A percentile compares a stretch with the other conserved stretches of the same genome.
Conservation (phyloP, 2,797 vertebrate genomes). For the Ptychobarbus kaznakovi region DNA sequence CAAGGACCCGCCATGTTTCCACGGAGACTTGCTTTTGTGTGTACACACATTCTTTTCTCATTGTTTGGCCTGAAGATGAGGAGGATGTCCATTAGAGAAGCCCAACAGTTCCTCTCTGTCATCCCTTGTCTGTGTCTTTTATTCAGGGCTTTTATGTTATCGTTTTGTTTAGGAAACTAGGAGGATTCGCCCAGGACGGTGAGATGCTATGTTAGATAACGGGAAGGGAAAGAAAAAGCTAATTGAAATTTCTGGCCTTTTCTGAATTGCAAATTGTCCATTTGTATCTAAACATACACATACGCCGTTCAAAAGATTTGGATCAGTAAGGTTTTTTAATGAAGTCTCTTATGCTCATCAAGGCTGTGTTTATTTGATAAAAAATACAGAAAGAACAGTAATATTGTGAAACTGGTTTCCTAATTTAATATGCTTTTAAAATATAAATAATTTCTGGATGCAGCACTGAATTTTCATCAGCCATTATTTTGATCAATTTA, state of each 20-base stretch:
- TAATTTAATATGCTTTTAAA: not conserved
- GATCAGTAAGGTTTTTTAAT: not conserved
- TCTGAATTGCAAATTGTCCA: not conserved
- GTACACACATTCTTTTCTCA: conserved; percentile 74
- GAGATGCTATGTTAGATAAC: conserved; percentile 18
- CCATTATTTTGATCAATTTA: not conserved
- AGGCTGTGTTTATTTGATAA: not conserved
- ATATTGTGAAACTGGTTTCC: not conserved
- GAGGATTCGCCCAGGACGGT: not conserved
- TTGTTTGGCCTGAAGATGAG: conserved; percentile 70
- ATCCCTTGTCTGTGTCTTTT: conserved; percentile 35
- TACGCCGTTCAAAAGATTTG: not conserved
- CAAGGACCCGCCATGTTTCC: conserved; percentile 75
- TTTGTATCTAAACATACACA: not conserved
- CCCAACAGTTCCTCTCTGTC: conserved; percentile 45
- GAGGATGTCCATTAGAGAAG: conserved; percentile 50
- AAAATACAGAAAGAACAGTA: not conserved
- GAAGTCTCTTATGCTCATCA: not conserved
- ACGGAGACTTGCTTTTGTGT: conserved; percentile 75
- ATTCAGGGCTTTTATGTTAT: conserved; percentile 37
- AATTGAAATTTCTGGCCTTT: not conserved
- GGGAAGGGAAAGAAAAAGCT: not conserved
- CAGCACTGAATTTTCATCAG: not conserved
- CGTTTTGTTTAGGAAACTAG: conserved; percentile 38
- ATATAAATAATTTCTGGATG: not conserved